Evolutionary conservation across 2,797 vertebrate genomes (phyloP).

Genomic region (Luscinia luscinia): DNA sequence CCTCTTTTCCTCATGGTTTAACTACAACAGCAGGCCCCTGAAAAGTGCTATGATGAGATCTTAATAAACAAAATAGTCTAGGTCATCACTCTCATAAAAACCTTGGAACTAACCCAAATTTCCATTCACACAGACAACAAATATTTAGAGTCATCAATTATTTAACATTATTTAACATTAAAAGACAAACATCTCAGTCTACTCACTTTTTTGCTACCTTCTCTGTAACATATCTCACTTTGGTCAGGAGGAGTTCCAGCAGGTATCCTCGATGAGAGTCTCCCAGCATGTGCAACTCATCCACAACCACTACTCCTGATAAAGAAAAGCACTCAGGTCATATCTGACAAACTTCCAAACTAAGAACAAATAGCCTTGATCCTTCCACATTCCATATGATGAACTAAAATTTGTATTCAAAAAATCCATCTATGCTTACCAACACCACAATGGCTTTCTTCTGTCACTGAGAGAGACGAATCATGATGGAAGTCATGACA

Average conservation of each 20-base stretch:
- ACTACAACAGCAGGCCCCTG: not conserved
- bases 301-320: conserved; percentile 93
- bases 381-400: not conserved
- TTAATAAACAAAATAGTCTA: conserved; percentile 13
- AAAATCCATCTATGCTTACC: not conserved
- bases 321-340: conserved; percentile 32
- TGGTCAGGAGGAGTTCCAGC: conserved; percentile 93
- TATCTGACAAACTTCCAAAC: not conserved
- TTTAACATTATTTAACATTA: not conserved
- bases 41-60: not conserved
- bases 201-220: conserved; percentile 78
- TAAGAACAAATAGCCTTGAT: not conserved
- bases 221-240: conserved; percentile 88
- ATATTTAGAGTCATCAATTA: not conserved
- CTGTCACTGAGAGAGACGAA: not conserved
- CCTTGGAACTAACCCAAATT: not conserved
- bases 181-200: not conserved
- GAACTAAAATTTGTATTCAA: not conserved
- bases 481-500: not conserved
- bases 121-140: not conserved
- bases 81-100: not conserved
- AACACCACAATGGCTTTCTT: not conserved
- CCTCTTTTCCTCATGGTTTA: not conserved
- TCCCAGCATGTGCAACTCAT: conserved; percentile 96
- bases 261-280: conserved; percentile 94